phyloP scores from a whole-genome alignment of 2,888 invertebrate species.

The Dendrolimus houi region DNA sequence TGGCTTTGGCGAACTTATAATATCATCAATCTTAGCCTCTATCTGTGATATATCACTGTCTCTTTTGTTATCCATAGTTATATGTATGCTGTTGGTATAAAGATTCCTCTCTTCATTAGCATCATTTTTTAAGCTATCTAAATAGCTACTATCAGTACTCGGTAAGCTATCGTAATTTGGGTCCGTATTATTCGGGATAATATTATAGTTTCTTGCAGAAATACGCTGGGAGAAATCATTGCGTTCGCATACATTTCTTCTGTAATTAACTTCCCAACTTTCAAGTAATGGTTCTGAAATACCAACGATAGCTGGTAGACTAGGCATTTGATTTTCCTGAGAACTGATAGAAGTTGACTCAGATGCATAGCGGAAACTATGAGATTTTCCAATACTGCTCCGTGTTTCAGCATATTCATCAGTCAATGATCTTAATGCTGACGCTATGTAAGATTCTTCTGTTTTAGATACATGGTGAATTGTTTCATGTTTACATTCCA shows the following conservation, averaged over 20 bases:
- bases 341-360: constrained; percentile 66
- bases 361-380: constrained; percentile 81
- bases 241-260: constrained; percentile 58
- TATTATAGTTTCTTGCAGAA: constrained; percentile 58
- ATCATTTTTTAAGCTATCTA: constrained; percentile 66
- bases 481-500: constrained; percentile 46
- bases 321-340: constrained; percentile 69
- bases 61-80: constrained; percentile 56
- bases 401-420: constrained; percentile 63
- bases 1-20: constrained; percentile 71
- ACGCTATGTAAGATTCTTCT: constrained; percentile 52
- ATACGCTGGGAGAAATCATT: constrained; percentile 55
- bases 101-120: constrained; percentile 51
- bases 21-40: constrained; percentile 73
- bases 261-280: constrained; percentile 72
- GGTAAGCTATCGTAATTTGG: constrained; percentile 62
- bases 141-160: constrained; percentile 66
- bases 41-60: constrained; percentile 71
- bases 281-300: constrained; percentile 68
- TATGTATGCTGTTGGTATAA: constrained; percentile 60
- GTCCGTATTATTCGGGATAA: constrained; percentile 46
- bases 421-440: constrained; percentile 56
- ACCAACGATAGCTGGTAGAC: constrained; percentile 68
- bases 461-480: constrained; percentile 38
- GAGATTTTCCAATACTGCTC: constrained; percentile 81